Evolutionary conservation across 37 sponge, comb jelly and placozoan species (phyloP), one percentile per base, ranked within the genome.

Genomic region (Haliclona indistincta): DNA sequence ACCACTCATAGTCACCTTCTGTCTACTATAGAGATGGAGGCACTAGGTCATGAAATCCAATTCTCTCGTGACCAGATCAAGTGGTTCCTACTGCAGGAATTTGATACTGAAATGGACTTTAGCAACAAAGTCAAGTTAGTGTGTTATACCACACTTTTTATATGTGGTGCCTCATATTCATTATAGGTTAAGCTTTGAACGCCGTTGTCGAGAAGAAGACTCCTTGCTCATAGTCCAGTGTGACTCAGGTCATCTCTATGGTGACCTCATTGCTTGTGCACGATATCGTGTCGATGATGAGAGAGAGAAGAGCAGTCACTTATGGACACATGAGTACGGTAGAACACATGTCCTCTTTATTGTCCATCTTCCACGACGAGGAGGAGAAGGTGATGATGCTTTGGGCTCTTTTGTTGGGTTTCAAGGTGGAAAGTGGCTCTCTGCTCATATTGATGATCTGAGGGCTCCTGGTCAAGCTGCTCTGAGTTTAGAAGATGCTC

Each of bases 191-290:
- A 17, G 8, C 49, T 17, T 47, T 47, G n/a, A n/a, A n/a, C n/a
- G n/a, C n/a, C n/a, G n/a, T 47, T 47, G 13, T 47, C 38, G 62
- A 30, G 42, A 25, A 26, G 36, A 62, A 4, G 63, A 75, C 33
- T 40, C 44, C n/a, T 67, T 91, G 4, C 60, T 91, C 3, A 56
- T 94, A 17, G 82, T 94, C 17, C 96, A 91, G 67, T 95, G 96
- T 82, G 92, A 88, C 51, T 76, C 82, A 41, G 96, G 96, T 37
- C 83, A 91, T 52, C 64, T 81, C 3, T 81, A 84, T 79, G 76
- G 66, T 63, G 88, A 95, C 38, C 89, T 95, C 35, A 81, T 95
- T 51, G 92, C 96, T 8, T 95, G 96, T 81, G 96, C 96, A 30
- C 68, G 96, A 52, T 77, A 91, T 58, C 81, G 83, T 8, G 61